Conservation (phyloP, 2,797 vertebrate species). For the Diplodus sargus region DNA sequence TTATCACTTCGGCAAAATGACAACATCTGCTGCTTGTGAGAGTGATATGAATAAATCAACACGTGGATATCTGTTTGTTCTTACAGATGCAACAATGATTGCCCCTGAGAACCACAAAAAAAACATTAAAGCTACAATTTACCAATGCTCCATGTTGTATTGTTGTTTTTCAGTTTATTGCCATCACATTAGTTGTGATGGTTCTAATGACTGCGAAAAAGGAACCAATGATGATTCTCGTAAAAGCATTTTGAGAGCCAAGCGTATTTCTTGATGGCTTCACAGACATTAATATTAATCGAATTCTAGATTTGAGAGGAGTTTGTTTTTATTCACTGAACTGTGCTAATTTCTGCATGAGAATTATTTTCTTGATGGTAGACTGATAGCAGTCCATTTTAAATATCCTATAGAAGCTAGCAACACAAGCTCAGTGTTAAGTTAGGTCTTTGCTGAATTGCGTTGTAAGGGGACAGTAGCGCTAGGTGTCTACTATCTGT, state of each 20-base stretch:
- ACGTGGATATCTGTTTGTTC: constrained; percentile 51
- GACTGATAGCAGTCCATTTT: too few relatives aligned
- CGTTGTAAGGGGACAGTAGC: too few relatives aligned
- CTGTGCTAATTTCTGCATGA: constrained; percentile 1
- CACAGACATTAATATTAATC: constrained; percentile 27
- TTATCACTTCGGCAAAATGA: constrained; percentile 44
- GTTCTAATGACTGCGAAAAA: constrained; percentile 44
- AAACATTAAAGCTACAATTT: constrained; percentile 52
- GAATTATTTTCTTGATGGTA: too few relatives aligned
- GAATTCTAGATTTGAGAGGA: constrained; percentile 11
- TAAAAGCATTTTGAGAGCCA: constrained; percentile 37
- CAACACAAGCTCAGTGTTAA: background rate
- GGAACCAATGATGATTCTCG: constrained; percentile 30
- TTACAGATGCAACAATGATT: constrained; percentile 50
- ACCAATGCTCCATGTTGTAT: constrained; percentile 23
- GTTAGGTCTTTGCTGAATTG: background rate
- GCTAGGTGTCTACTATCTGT: too few relatives aligned
- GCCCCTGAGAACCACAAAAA: constrained; percentile 47
- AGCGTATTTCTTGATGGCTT: constrained; percentile 37
- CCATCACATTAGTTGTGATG: constrained; percentile 38
- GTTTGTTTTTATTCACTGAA: background rate
- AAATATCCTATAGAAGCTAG: background rate
- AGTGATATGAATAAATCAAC: constrained; percentile 59
- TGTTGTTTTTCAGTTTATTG: constrained; percentile 43
- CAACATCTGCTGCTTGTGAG: constrained; percentile 41